Evolutionary conservation across 2,113 vertebrate species (phyloP).

Genomic region (Thalassoma bifasciatum): DNA sequence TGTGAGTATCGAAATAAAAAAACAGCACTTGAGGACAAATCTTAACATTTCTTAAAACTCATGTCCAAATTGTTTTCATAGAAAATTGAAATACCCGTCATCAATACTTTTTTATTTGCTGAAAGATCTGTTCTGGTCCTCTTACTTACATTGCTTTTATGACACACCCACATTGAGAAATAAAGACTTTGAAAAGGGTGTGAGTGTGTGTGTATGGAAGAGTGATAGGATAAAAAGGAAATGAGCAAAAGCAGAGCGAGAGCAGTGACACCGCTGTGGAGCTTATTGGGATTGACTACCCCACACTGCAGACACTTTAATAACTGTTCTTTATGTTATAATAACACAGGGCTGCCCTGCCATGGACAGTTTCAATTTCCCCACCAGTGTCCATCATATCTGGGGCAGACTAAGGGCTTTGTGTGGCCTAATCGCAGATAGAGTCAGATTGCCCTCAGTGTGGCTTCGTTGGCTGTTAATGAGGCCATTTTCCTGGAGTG

Average conservation of each 20-base stretch:
- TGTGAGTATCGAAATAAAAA: no score
- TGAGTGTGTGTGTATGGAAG: slow-evolving; percentile 3
- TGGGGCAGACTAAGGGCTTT: slow-evolving; percentile 80
- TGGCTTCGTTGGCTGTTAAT: slow-evolving; percentile 82
- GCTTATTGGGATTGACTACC: slow-evolving; percentile 89
- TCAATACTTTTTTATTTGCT: no score
- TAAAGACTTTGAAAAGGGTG: slow-evolving; percentile 26
- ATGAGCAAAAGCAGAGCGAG: slow-evolving; percentile 39
- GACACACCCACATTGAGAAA: slow-evolving; percentile 3
- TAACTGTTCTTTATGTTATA: slow-evolving; percentile 88
- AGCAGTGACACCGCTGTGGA: slow-evolving; percentile 77
- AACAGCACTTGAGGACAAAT: no score
- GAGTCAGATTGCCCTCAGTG: slow-evolving; percentile 79
- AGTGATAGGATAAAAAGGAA: slow-evolving; percentile 37
- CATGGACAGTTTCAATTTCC: slow-evolving; percentile 85
- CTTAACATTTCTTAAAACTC: no score
- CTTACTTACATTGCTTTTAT: background rate
- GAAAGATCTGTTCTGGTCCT: background rate
- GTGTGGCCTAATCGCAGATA: slow-evolving; percentile 81
- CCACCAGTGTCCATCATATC: slow-evolving; percentile 81
- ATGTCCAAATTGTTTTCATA: no score
- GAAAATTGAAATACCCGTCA: no score
- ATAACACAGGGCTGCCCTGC: slow-evolving; percentile 84
- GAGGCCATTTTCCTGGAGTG: slow-evolving; percentile 82
- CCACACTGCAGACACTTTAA: slow-evolving; percentile 87